phyloP scores from a whole-genome alignment of 2,113 vertebrate species.

The Catharus bicknelli region DNA sequence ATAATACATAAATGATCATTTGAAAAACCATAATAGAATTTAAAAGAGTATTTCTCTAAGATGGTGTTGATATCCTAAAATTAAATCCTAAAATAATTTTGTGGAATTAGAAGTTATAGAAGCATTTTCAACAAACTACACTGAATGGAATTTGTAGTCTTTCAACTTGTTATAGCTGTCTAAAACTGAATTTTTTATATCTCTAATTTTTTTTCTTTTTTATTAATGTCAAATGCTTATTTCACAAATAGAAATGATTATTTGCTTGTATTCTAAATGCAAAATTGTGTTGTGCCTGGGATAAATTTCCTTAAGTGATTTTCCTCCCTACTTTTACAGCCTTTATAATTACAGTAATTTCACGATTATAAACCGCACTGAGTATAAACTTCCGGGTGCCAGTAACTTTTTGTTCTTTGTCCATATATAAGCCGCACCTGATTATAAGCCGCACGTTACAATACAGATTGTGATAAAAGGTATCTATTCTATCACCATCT shows the following conservation, averaged over 20 bases:
- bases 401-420: no score
- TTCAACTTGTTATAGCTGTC: neutral
- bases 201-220: neutral
- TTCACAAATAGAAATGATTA: neutral
- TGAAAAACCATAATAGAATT: neutral
- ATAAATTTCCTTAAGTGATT: neutral
- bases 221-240: neutral
- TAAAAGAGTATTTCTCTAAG: neutral
- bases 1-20: neutral
- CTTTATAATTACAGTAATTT: neutral
- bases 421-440: no score
- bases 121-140: neutral
- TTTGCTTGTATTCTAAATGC: neutral
- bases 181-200: neutral
- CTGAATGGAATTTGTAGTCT: neutral
- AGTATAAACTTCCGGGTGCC: no score
- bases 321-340: neutral
- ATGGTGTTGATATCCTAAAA: neutral
- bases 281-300: neutral
- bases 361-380: no score
- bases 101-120: neutral
- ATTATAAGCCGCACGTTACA: no score
- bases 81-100: neutral
- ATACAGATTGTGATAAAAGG: no score
- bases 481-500: no score